Evolutionary conservation across 2,113 vertebrate genomes (phyloP).

Genomic region (Crotalus helleri): DNA sequence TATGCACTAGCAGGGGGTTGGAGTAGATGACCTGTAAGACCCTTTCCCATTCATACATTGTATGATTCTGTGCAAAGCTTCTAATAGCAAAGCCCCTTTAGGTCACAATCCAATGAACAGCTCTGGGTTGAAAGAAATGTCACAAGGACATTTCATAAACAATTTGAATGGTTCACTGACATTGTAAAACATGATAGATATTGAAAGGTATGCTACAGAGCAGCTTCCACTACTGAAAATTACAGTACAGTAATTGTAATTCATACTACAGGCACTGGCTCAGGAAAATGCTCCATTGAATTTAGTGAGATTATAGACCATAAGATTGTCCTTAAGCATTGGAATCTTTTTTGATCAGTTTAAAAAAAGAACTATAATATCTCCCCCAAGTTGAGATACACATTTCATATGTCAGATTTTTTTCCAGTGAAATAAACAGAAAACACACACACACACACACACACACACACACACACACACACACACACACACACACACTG

Average conservation of each 20-base stretch:
- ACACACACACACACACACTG: background rate
- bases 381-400: background rate
- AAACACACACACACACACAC: background rate
- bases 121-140: background rate
- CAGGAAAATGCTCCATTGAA: background rate
- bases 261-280: rapidly evolving
- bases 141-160: background rate
- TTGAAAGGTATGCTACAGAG: background rate
- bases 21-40: background rate
- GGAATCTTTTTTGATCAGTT: background rate
- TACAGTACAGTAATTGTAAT: background rate
- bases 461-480: background rate
- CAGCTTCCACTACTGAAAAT: background rate
- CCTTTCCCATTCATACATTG: background rate
- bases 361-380: background rate
- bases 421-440: background rate
- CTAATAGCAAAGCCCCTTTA: background rate
- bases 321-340: background rate
- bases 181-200: background rate
- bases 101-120: background rate
- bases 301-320: background rate
- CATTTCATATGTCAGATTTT: background rate
- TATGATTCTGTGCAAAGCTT: background rate
- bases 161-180: background rate
- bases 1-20: background rate